These are phyloP conservation scores for Chelidonichthys spinosus DNA, from an alignment of 2,797 vertebrate genomes.

Conservation along the genomic window DNA sequence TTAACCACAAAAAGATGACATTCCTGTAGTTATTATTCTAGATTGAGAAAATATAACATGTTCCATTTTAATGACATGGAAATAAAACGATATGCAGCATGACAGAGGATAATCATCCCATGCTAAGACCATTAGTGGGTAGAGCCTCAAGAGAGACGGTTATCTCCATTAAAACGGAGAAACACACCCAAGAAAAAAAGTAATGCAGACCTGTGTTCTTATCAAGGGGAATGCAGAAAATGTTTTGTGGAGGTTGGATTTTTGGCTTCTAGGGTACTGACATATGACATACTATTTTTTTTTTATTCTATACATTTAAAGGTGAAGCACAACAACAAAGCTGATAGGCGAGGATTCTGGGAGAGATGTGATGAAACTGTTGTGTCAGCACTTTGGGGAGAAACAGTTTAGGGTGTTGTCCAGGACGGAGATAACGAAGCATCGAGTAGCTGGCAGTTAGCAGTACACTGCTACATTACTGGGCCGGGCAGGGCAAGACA, in stretches of 20 bases:
- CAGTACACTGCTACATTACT: conserved; percentile 25
- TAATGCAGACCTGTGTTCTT: conserved; percentile 9
- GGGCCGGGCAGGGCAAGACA: conserved; percentile 19
- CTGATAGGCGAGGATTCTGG: background rate
- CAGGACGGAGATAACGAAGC: conserved; percentile 24
- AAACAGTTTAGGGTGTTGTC: conserved; percentile 49
- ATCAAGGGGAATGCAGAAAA: conserved; percentile 44
- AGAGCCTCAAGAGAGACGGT: background rate
- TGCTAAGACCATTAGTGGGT: background rate
- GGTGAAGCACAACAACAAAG: background rate
- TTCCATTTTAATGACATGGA: no score
- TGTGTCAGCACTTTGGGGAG: conserved; percentile 12
- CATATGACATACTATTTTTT: background rate
- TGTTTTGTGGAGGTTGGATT: background rate
- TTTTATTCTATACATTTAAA: background rate
- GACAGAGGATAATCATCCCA: background rate
- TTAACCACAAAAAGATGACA: no score
- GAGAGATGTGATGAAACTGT: background rate
- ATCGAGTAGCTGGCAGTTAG: conserved; percentile 1
- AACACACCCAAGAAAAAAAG: conserved; percentile 34
- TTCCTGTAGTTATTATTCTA: no score
- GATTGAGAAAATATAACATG: no score
- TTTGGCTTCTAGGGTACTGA: background rate
- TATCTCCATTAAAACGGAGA: conserved; percentile 2
- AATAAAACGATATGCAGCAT: background rate